phyloP scores from a whole-genome alignment of 2,797 vertebrate genomes.

The Myoxocephalus aenaeus region DNA sequence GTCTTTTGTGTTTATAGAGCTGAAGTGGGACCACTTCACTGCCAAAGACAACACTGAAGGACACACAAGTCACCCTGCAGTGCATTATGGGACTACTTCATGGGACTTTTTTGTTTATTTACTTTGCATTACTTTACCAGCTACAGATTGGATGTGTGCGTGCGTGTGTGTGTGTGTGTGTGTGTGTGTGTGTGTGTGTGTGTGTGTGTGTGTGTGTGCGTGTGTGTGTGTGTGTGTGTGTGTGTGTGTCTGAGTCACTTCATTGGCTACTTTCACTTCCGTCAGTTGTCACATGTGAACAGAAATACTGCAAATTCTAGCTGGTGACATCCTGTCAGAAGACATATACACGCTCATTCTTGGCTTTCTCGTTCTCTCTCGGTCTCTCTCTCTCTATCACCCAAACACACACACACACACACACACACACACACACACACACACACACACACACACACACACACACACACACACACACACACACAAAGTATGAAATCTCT shows the following conservation, averaged over 20 bases:
- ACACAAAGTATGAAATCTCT: not conserved
- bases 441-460: not conserved
- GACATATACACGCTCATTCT: not conserved
- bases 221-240: not conserved
- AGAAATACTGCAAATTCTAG: conserved; percentile 30
- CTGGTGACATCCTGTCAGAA: conserved; percentile 53
- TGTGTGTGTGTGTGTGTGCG: not conserved
- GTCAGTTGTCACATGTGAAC: conserved; percentile 34
- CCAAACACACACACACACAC: not conserved
- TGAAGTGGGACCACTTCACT: not conserved
- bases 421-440: not conserved
- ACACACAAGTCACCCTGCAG: not conserved
- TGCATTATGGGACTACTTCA: not conserved
- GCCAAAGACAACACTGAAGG: not conserved
- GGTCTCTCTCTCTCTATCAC: not conserved
- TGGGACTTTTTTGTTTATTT: not conserved
- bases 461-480: too few species aligned
- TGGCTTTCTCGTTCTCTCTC: not conserved
- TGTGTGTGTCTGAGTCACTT: not conserved
- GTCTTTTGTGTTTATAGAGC: not conserved
- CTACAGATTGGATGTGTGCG: not conserved
- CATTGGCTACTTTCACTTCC: conserved; percentile 57
- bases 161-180: not conserved
- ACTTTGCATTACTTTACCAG: not conserved
- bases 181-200: not conserved